phyloP scores from a whole-genome alignment of 30 jellyfish, hydroid and myxozoan species.

The Hydractinia echinata region DNA sequence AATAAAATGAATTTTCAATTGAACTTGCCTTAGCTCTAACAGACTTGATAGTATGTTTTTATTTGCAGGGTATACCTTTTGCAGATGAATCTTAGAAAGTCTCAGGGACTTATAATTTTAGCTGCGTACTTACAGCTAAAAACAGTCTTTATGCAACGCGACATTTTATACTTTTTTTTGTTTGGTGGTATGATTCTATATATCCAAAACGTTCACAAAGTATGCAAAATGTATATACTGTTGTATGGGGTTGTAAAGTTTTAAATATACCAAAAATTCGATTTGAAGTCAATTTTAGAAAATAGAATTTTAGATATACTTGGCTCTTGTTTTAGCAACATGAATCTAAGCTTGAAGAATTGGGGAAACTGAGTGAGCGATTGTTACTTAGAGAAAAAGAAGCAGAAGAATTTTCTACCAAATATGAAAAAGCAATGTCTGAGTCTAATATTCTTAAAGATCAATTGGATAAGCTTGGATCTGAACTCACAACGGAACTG shows the following conservation, averaged over 20 bases:
- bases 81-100: no score
- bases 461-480: slow-evolving; percentile 54
- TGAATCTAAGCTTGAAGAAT: neutral
- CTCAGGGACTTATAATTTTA: no score
- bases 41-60: no score
- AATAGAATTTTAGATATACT: neutral
- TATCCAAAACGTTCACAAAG: no score
- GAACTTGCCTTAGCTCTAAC: no score
- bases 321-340: neutral
- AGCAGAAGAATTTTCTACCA: neutral
- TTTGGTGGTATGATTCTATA: no score
- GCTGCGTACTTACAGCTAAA: no score
- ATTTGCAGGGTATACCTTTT: no score
- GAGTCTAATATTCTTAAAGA: slow-evolving; percentile 36
- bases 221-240: no score
- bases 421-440: neutral
- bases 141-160: no score
- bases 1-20: no score
- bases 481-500: slow-evolving; percentile 50
- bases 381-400: slow-evolving; percentile 24
- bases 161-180: no score
- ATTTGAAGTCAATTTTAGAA: neutral
- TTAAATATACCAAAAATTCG: neutral
- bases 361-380: slow-evolving; percentile 9
- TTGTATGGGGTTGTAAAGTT: neutral